phyloP scores from a whole-genome alignment of 2,113 vertebrate genomes.

The Corythaeola cristata region DNA sequence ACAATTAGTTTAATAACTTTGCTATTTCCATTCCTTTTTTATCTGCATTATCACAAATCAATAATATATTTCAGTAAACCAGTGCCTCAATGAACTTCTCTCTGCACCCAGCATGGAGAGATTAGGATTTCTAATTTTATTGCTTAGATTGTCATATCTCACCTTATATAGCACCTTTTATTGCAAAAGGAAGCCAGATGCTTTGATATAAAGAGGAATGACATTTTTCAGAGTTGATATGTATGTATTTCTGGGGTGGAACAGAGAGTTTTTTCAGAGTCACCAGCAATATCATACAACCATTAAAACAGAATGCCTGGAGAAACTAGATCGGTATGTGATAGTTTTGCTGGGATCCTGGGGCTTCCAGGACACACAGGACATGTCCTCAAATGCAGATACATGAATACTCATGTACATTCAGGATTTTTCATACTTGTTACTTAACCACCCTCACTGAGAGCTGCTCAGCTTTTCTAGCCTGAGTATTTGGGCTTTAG shows the following conservation, averaged over 20 bases:
- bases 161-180: not conserved
- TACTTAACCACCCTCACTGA: not conserved
- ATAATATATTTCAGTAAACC: not conserved
- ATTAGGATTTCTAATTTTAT: slow-evolving; percentile 54
- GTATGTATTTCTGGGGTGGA: not conserved
- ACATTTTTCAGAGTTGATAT: not conserved
- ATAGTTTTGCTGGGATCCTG: not conserved
- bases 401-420: not conserved
- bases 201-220: not conserved
- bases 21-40: slow-evolving; percentile 34
- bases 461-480: not conserved
- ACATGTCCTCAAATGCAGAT: not conserved
- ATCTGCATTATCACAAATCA: slow-evolving; percentile 28
- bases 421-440: not conserved
- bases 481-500: not conserved
- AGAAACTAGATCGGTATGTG: not conserved
- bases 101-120: not conserved
- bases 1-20: slow-evolving; percentile 64
- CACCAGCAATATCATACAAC: not conserved
- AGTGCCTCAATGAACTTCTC: slow-evolving; percentile 23
- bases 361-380: not conserved
- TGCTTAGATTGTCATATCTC: slow-evolving; percentile 13
- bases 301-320: not conserved
- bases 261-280: not conserved
- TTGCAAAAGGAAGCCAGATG: not conserved